phyloP scores from a whole-genome alignment of 1,140 invertebrate species.

The Halictus rubicundus region DNA sequence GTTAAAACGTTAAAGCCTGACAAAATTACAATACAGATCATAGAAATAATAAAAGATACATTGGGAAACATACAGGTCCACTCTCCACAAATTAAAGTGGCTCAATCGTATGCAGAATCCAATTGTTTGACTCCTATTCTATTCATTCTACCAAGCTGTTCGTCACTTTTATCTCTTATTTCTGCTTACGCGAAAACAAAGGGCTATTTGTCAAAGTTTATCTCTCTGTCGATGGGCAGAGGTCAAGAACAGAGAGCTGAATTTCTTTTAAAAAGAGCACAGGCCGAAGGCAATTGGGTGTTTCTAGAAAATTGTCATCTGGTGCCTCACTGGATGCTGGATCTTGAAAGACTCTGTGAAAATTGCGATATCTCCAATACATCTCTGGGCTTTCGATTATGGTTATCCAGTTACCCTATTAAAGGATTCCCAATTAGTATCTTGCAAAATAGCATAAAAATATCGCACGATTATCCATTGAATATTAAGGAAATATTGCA shows the following conservation, averaged over 20 bases:
- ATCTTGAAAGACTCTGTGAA: constrained; percentile 82
- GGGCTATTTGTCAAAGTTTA: constrained; percentile 83
- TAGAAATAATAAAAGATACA: constrained; percentile 77
- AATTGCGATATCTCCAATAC: constrained; percentile 80
- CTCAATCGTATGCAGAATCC: constrained; percentile 84
- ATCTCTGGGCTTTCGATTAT: constrained; percentile 84
- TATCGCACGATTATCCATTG: constrained; percentile 84
- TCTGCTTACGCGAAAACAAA: constrained; percentile 82
- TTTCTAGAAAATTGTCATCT: constrained; percentile 89
- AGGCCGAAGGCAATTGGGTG: constrained; percentile 83
- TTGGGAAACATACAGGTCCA: constrained; percentile 74
- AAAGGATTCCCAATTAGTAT: constrained; percentile 84
- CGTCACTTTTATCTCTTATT: constrained; percentile 81
- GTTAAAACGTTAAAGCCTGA: constrained; percentile 83
- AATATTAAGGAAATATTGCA: constrained; percentile 84
- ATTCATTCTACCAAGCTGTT: constrained; percentile 85
- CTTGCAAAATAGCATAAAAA: constrained; percentile 86
- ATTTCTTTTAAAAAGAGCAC: constrained; percentile 82
- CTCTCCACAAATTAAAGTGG: constrained; percentile 76
- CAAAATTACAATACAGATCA: constrained; percentile 78
- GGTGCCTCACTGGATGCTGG: constrained; percentile 82
- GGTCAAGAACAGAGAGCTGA: constrained; percentile 82
- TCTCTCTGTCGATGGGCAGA: constrained; percentile 85
- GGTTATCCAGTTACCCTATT: constrained; percentile 86
- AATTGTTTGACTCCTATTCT: constrained; percentile 83